A percentile compares a stretch with the other conserved stretches of the same genome.
These are phyloP conservation scores for Oophaga pumilio DNA, from an alignment of 2,113 vertebrate genomes.

Conservation along the genomic window DNA sequence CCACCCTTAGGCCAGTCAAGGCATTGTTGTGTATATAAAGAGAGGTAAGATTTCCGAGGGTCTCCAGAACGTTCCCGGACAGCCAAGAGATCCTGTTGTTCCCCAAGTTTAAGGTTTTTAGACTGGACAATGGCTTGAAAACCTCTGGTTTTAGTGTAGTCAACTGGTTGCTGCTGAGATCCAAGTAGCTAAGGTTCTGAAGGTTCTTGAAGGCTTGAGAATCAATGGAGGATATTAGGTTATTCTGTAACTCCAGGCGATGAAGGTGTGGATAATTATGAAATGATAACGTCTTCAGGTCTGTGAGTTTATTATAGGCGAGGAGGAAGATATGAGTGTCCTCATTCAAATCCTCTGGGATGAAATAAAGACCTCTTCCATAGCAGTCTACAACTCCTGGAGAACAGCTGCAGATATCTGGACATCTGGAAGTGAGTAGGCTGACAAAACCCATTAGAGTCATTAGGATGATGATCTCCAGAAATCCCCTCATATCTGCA, in stretches of 20 bases:
- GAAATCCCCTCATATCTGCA: neutral
- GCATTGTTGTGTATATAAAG: slow-evolving; percentile 68
- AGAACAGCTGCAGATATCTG: slow-evolving; percentile 64
- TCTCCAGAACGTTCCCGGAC: slow-evolving; percentile 31
- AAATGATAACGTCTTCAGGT: slow-evolving; percentile 64
- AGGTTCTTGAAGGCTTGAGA: slow-evolving; percentile 68
- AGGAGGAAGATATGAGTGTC: slow-evolving; percentile 64
- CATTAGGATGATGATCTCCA: no score
- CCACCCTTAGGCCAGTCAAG: slow-evolving; percentile 28
- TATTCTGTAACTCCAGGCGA: slow-evolving; percentile 68
- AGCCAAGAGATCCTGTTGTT: slow-evolving; percentile 68
- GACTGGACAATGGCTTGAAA: slow-evolving; percentile 65
- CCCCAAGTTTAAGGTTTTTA: slow-evolving; percentile 65
- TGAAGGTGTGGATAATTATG: slow-evolving; percentile 46
- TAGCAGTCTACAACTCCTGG: slow-evolving; percentile 64
- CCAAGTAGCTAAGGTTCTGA: slow-evolving; percentile 64
- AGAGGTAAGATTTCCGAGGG: slow-evolving; percentile 62
- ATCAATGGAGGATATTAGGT: slow-evolving; percentile 69
- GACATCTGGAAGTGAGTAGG: slow-evolving; percentile 54
- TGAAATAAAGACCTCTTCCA: slow-evolving; percentile 57
- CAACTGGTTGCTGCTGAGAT: slow-evolving; percentile 72
- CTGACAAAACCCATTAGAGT: neutral
- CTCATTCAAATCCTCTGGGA: slow-evolving; percentile 62
- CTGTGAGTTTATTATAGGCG: slow-evolving; percentile 65
- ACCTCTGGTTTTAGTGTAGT: slow-evolving; percentile 62